phyloP scores from a whole-genome alignment of 2,113 vertebrate species.

The Porphyrio hochstetteri region DNA sequence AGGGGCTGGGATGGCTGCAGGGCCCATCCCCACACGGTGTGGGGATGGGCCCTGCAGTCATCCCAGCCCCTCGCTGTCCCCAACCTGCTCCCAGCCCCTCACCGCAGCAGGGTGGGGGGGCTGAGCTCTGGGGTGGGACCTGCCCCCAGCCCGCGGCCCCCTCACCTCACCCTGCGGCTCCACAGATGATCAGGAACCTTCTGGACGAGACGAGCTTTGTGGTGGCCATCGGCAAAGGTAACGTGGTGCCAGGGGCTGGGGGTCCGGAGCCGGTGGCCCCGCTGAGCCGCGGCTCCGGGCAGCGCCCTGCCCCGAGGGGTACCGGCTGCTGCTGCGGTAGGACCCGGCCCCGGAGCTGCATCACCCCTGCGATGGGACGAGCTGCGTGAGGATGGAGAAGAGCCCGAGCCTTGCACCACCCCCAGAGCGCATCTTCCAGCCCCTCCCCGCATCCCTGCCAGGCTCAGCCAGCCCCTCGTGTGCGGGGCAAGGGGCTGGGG shows the following conservation, averaged over 20 bases:
- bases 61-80: not conserved
- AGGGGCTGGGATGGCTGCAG: too few relatives aligned
- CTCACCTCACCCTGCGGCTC: rapidly evolving
- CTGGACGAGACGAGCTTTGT: conserved; percentile 52
- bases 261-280: not conserved
- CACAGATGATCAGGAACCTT: conserved; percentile 59
- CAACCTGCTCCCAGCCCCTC: not conserved
- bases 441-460: not conserved
- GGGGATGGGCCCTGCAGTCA: too few relatives aligned
- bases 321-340: conserved; percentile 57
- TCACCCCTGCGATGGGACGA: not conserved
- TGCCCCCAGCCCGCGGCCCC: not conserved
- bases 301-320: conserved; percentile 52
- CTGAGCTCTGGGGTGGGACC: not conserved
- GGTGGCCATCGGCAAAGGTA: conserved; percentile 50
- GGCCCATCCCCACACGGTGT: too few relatives aligned
- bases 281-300: not conserved
- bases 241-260: not conserved
- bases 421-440: not conserved
- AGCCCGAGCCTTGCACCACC: not conserved
- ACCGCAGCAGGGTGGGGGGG: not conserved
- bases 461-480: not conserved
- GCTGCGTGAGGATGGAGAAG: not conserved
- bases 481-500: not conserved
- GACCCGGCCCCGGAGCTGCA: not conserved